Percentiles rank a stretch among this genome's conserved stretches.
phyloP scores from a whole-genome alignment of 1,140 invertebrate genomes.

The Steinernema khuongi region DNA sequence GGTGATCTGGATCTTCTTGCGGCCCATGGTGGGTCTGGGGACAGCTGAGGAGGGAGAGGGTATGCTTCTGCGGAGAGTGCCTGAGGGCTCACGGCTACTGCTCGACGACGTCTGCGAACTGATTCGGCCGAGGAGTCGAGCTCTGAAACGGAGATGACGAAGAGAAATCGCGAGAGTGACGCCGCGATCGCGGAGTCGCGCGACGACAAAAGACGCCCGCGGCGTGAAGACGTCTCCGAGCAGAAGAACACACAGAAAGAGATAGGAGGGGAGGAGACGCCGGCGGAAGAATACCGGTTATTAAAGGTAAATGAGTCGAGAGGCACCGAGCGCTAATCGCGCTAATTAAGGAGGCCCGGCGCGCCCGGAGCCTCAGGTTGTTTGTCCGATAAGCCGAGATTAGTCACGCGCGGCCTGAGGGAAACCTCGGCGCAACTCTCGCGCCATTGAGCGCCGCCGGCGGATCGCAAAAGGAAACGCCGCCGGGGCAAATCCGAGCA shows the following conservation, averaged over 20 bases:
- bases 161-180: slow-evolving; percentile 22
- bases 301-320: slow-evolving; percentile 15
- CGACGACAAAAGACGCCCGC: background rate
- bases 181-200: slow-evolving; percentile 18
- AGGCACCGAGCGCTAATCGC: background rate
- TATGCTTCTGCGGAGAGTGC: too few relatives aligned
- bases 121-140: slow-evolving; percentile 1
- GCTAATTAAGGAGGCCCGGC: background rate
- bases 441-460: too few relatives aligned
- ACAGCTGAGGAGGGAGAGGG: slow-evolving; percentile 18
- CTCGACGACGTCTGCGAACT: background rate
- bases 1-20: slow-evolving; percentile 57
- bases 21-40: slow-evolving; percentile 32
- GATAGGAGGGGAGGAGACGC: background rate
- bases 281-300: slow-evolving; percentile 10
- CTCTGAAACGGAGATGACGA: slow-evolving; percentile 3
- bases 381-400: too few relatives aligned
- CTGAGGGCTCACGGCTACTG: background rate
- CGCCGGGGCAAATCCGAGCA: background rate
- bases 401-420: too few relatives aligned
- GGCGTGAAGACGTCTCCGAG: slow-evolving; percentile 12
- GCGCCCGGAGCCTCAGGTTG: too few relatives aligned
- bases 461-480: background rate
- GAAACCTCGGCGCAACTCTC: too few relatives aligned
- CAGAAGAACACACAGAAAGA: slow-evolving; percentile 9